Evolutionary conservation across 2,113 vertebrate species (phyloP).

Genomic region (Turnix velox): DNA sequence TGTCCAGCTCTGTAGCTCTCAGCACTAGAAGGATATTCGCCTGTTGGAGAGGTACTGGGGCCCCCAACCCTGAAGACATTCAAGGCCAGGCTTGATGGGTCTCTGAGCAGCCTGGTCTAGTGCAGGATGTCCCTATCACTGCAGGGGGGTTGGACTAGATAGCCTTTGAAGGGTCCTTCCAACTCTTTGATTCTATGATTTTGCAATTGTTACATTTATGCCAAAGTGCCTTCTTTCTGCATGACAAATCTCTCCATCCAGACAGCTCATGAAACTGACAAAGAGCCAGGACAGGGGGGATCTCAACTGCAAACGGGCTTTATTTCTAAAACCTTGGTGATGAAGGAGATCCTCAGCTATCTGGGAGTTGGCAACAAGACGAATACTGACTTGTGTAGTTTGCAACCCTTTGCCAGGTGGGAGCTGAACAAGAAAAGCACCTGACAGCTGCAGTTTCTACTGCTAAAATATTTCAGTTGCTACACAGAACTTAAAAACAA

Average conservation of each 20-base stretch:
- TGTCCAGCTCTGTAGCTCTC: too few relatives aligned
- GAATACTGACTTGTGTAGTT: neutral
- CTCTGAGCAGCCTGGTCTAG: too few relatives aligned
- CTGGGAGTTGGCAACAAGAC: neutral
- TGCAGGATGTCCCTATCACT: too few relatives aligned
- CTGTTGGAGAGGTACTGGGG: too few relatives aligned
- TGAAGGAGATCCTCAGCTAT: neutral
- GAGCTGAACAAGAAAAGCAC: neutral
- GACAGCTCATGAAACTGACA: neutral
- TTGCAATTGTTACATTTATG: neutral
- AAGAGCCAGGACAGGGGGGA: neutral
- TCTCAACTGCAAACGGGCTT: neutral
- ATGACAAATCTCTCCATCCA: neutral
- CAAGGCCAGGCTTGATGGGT: too few relatives aligned
- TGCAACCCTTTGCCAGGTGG: neutral
- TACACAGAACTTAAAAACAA: neutral
- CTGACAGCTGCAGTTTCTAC: neutral
- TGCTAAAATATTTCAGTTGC: neutral
- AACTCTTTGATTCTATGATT: neutral
- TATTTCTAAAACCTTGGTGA: neutral
- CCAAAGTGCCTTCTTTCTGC: neutral
- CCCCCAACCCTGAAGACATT: too few relatives aligned
- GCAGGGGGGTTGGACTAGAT: too few relatives aligned
- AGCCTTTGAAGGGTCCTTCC: too few relatives aligned
- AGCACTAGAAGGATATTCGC: too few relatives aligned